Percentiles rank a stretch among this genome's conserved stretches.
Evolutionary conservation across 2,888 invertebrate genomes (phyloP).

Genomic region (Aplocera efformata): DNA sequence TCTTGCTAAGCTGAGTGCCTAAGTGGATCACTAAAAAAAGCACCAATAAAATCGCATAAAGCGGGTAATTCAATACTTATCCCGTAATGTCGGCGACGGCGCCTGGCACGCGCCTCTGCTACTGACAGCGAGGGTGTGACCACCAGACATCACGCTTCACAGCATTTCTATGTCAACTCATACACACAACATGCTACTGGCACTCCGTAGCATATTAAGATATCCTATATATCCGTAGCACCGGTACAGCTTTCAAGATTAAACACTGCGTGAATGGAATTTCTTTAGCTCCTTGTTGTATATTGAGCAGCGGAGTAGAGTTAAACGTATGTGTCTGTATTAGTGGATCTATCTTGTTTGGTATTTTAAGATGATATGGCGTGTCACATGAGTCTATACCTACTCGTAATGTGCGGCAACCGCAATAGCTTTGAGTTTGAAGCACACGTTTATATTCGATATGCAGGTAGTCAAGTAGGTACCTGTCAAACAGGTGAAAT

Average conservation of each 20-base stretch:
- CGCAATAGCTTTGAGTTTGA: neutral
- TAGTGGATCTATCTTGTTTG: too few species aligned
- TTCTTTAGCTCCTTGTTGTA: too few species aligned
- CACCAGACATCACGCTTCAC: conserved; percentile 22
- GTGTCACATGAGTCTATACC: too few species aligned
- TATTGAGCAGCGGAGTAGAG: too few species aligned
- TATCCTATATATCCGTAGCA: too few species aligned
- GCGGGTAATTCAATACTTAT: conserved; percentile 33
- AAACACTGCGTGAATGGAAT: too few species aligned
- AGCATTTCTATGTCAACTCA: conserved; percentile 1
- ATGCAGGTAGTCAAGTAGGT: neutral
- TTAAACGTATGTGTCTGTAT: too few species aligned
- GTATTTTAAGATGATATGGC: too few species aligned
- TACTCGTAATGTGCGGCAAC: too few species aligned
- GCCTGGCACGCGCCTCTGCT: conserved; percentile 32
- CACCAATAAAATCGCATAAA: conserved; percentile 22
- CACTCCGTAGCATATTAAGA: too few species aligned
- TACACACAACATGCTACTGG: conserved; percentile 2
- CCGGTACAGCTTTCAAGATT: too few species aligned
- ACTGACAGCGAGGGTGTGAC: conserved; percentile 33
- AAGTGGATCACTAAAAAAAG: neutral
- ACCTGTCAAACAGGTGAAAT: conserved; percentile 1
- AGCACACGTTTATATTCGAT: too few species aligned
- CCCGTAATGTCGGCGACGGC: conserved; percentile 27
- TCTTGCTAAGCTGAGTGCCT: neutral